A percentile compares a stretch with the other conserved stretches of the same genome.
phyloP scores from a whole-genome alignment of 2,888 invertebrate genomes.

The Chaetogeoica ovagalla region DNA sequence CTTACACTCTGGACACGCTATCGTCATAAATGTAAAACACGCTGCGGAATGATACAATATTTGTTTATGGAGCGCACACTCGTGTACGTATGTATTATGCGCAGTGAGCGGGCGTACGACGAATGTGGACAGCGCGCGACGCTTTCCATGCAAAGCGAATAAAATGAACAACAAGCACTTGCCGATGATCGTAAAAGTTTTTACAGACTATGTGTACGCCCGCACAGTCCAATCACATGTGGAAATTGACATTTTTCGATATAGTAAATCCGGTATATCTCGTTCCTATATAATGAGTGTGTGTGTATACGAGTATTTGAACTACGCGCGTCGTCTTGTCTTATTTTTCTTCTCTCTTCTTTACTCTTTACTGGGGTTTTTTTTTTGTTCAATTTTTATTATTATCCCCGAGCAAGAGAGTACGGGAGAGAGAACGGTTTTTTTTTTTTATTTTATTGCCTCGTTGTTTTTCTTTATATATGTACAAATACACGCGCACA shows the following conservation, averaged over 20 bases:
- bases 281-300: not conserved
- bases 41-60: not conserved
- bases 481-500: not conserved
- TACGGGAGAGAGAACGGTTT: not conserved
- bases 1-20: not conserved
- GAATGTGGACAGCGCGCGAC: not conserved
- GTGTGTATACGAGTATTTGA: not conserved
- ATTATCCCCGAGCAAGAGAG: conserved; percentile 22
- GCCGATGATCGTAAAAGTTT: conserved; percentile 29
- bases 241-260: conserved; percentile 45
- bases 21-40: not conserved
- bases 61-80: not conserved
- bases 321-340: conserved; percentile 17
- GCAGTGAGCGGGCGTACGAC: too few species aligned
- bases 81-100: too few species aligned
- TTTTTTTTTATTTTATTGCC: conserved; percentile 32
- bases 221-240: conserved; percentile 21
- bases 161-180: conserved; percentile 7
- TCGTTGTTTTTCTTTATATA: not conserved
- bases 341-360: not conserved
- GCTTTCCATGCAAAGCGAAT: conserved; percentile 28
- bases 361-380: not conserved
- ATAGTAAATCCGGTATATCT: conserved; percentile 37
- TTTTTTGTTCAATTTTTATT: conserved; percentile 18
- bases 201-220: not conserved